phyloP scores from a whole-genome alignment of 2,113 vertebrate species.

The Bungarus multicinctus region DNA sequence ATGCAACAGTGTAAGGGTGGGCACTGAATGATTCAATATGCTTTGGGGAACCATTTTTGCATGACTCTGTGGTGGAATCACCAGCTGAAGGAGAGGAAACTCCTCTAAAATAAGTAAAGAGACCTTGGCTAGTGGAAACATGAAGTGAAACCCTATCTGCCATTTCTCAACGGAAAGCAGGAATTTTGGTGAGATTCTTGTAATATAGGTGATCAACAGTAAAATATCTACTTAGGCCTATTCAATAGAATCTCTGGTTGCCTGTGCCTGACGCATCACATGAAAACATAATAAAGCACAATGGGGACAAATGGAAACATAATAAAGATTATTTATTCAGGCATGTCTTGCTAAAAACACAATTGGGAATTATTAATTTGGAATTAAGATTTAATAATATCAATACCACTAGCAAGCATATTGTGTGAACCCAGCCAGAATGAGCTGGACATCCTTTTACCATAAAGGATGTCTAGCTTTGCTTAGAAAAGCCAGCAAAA shows the following conservation, averaged over 20 bases:
- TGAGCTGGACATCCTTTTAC: background rate
- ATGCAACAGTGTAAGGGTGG: background rate
- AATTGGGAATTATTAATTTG: background rate
- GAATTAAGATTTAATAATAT: background rate
- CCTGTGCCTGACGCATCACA: background rate
- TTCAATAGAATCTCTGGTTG: background rate
- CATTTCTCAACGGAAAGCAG: background rate
- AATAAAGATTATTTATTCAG: background rate
- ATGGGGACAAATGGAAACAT: too few relatives aligned
- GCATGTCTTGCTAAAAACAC: background rate
- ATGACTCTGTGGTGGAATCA: background rate
- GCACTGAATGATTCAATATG: background rate
- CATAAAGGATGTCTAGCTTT: background rate
- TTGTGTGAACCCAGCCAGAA: background rate
- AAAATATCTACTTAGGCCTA: background rate
- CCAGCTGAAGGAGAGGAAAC: background rate
- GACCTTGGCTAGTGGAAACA: background rate
- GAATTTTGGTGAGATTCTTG: background rate
- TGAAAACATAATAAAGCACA: background rate
- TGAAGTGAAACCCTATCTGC: background rate
- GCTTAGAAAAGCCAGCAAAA: background rate
- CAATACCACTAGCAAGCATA: background rate
- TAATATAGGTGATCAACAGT: background rate
- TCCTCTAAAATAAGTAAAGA: background rate
- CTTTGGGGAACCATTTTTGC: background rate